phyloP scores from a whole-genome alignment of 1,140 invertebrate species.

The Phymastichus coffea region DNA sequence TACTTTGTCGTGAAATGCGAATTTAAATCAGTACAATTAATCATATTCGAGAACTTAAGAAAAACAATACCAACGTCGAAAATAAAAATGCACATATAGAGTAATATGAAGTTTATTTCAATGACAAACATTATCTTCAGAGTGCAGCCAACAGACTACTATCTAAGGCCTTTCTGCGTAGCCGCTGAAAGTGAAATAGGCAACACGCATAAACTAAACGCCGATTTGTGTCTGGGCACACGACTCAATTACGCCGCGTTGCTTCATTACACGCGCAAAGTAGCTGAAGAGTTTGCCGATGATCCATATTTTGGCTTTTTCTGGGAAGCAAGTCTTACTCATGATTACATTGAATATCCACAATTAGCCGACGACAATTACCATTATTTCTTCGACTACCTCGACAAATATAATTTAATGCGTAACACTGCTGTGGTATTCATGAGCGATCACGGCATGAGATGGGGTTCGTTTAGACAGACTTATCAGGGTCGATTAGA shows the following conservation, averaged over 20 bases:
- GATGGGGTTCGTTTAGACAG: constrained; percentile 65
- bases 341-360: constrained; percentile 56
- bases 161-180: constrained; percentile 57
- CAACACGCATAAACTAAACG: constrained; percentile 53
- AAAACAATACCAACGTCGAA: too few relatives aligned
- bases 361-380: constrained; percentile 51
- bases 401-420: constrained; percentile 39
- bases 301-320: constrained; percentile 55
- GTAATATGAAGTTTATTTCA: too few relatives aligned
- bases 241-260: constrained; percentile 52
- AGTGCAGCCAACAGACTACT: constrained; percentile 62
- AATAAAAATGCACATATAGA: too few relatives aligned
- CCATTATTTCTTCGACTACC: constrained; percentile 39
- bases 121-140: constrained; percentile 8
- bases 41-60: too few relatives aligned
- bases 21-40: too few relatives aligned
- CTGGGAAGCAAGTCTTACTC: constrained; percentile 58
- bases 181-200: constrained; percentile 54
- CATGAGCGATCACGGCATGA: constrained; percentile 72
- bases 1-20: too few relatives aligned
- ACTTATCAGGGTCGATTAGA: constrained; percentile 68
- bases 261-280: constrained; percentile 52
- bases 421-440: constrained; percentile 63
- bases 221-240: constrained; percentile 58
- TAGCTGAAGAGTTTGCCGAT: constrained; percentile 55